Base-by-base conservation (phyloP, 2,797 vertebrate species). In the Cetoscarus ocellatus region DNA sequence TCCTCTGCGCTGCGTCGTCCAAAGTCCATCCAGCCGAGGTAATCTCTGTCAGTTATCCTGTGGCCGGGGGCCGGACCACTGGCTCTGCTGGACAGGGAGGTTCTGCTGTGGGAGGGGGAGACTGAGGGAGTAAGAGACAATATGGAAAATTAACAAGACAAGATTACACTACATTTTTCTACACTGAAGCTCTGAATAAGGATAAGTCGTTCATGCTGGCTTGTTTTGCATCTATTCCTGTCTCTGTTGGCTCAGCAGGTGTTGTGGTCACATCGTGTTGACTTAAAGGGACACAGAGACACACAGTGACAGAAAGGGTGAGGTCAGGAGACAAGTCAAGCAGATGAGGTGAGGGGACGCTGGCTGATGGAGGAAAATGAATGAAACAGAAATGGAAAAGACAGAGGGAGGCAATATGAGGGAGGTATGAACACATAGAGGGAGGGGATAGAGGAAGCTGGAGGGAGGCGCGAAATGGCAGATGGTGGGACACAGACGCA, bases 11-110 rank as follows among this genome's bases (percentile, higher is more conserved):
- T 99, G 69, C 97, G 96, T n/a, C 96, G 92, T 27, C 98, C 97
- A 69, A 99, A 99, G 91, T 99, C 98, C 97, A 98, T 98, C 98
- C 98, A 99, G 80, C 97, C 98, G 73, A 96, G 89, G 91, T 99
- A 99, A 90, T 99, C 97, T 86, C 97, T 95, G 95, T 98, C 97
- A 56, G 94, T 97, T 95, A 98, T 97, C 90, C 96, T 95, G 94
- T 98, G 97, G 35, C 85, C 92, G 34, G 96, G 93, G 63, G 95
- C 93, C 3, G 91, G 80, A 58, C 80, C 92, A 54, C 94, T 95
- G 86, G 96, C 91, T 88, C 94, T 95, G 91, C 91, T 96, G 86
- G 88, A 96, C 53, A 96, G 64, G 40, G 93, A 70, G n/a, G 96
- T 93, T 84, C 94, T 90, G 79, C 71, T 81, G 62, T 90, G 88